phyloP scores from a whole-genome alignment of 2,113 vertebrate genomes.

The Jacana jacana region DNA sequence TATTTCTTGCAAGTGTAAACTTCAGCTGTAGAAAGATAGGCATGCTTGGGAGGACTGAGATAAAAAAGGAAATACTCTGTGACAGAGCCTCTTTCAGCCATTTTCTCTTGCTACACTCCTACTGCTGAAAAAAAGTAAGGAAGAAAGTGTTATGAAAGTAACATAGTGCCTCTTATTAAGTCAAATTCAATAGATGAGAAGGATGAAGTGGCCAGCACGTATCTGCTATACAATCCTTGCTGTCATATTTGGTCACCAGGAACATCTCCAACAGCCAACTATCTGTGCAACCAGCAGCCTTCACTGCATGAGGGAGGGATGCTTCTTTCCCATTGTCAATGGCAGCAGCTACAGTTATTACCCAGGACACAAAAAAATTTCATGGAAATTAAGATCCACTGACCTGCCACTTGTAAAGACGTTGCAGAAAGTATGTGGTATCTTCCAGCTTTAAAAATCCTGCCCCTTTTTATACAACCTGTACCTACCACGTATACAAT shows the following conservation, averaged over 20 bases:
- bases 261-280: background rate
- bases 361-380: background rate
- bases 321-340: background rate
- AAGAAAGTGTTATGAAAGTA: background rate
- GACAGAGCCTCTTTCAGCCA: background rate
- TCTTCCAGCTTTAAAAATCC: background rate
- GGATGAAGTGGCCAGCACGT: background rate
- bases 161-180: background rate
- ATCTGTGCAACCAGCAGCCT: background rate
- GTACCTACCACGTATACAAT: background rate
- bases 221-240: background rate
- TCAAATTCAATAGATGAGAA: background rate
- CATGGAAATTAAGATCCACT: background rate
- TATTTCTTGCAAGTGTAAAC: background rate
- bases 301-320: background rate
- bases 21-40: background rate
- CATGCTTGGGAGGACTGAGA: background rate
- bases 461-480: background rate
- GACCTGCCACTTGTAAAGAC: background rate
- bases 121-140: background rate
- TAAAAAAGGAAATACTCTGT: background rate
- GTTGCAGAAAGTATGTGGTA: background rate
- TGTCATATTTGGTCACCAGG: background rate
- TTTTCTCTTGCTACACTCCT: background rate
- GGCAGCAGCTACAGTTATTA: background rate